Conservation (phyloP, 2,113 vertebrate genomes). For the Boulengeromyrus knoepffleri region DNA sequence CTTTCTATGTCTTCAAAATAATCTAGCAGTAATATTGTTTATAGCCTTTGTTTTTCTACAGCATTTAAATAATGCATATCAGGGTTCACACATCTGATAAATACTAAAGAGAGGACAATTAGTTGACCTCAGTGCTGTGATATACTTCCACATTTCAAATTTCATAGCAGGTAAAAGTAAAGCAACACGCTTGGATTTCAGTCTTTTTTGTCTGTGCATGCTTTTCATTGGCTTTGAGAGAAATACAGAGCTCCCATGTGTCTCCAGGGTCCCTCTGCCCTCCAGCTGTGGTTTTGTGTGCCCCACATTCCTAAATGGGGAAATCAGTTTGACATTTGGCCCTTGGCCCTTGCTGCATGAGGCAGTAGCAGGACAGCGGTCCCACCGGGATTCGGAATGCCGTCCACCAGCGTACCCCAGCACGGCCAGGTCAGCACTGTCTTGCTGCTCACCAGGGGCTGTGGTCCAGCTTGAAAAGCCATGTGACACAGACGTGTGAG, state of each 20-base stretch:
- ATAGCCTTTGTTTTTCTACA: background rate
- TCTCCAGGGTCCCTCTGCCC: slow-evolving; percentile 21
- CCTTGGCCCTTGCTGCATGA: background rate
- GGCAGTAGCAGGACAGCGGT: background rate
- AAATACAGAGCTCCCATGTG: slow-evolving; percentile 10
- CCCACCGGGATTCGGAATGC: background rate
- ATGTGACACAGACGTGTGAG: background rate
- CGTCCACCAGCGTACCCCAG: background rate
- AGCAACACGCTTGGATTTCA: background rate
- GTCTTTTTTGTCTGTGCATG: background rate
- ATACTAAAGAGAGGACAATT: background rate
- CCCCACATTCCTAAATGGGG: background rate
- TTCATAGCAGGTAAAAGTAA: background rate
- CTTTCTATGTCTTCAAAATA: background rate
- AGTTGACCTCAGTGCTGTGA: background rate
- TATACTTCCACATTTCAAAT: background rate
- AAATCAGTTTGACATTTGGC: slow-evolving; percentile 5
- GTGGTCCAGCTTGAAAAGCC: background rate
- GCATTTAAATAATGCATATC: background rate
- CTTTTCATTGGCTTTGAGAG: slow-evolving; percentile 8
- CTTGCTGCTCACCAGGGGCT: background rate
- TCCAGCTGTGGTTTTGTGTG: slow-evolving; percentile 15
- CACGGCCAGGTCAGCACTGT: background rate
- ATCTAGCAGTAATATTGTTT: background rate
- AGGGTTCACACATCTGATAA: background rate